phyloP scores from a whole-genome alignment of 2,113 vertebrate genomes.

The Cryptomyrus ogoouensis region DNA sequence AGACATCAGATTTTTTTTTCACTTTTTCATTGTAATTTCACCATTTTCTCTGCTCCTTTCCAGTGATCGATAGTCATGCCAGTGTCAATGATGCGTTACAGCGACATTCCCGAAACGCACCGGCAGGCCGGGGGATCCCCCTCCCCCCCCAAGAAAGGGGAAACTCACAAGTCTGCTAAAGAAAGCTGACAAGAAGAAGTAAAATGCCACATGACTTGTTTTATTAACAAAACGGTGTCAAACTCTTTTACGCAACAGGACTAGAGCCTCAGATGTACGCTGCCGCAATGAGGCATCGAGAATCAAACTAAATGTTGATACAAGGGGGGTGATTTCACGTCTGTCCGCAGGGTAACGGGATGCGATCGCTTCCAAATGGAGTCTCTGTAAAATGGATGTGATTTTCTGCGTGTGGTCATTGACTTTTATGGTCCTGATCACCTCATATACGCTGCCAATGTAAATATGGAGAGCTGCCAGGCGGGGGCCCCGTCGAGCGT shows the following conservation, averaged over 20 bases:
- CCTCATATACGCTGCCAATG: conserved; percentile 95
- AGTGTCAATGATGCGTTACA: not conserved
- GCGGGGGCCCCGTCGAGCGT: conserved; percentile 65
- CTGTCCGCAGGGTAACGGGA: conserved; percentile 67
- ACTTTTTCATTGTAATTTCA: not conserved
- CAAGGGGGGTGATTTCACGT: conserved; percentile 64
- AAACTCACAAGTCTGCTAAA: not conserved
- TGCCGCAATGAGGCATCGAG: conserved; percentile 30
- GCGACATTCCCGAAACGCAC: not conserved
- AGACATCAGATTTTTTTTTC: not conserved
- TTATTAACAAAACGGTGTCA: not conserved
- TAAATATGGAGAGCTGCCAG: conserved; percentile 85
- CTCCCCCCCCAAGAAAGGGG: not conserved
- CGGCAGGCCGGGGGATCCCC: not conserved
- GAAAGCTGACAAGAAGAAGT: not conserved
- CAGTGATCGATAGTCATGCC: not conserved
- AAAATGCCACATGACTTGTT: not conserved
- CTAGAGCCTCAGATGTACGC: not conserved
- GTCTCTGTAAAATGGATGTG: conserved; percentile 71
- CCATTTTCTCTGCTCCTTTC: not conserved
- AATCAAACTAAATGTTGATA: conserved; percentile 59
- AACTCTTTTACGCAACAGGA: not conserved
- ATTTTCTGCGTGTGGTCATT: conserved; percentile 82
- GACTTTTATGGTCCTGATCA: conserved; percentile 96
- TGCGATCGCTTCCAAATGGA: conserved; percentile 65